Evolutionary conservation across 2,113 vertebrate genomes (phyloP).

Genomic region (Daubentonia madagascariensis): DNA sequence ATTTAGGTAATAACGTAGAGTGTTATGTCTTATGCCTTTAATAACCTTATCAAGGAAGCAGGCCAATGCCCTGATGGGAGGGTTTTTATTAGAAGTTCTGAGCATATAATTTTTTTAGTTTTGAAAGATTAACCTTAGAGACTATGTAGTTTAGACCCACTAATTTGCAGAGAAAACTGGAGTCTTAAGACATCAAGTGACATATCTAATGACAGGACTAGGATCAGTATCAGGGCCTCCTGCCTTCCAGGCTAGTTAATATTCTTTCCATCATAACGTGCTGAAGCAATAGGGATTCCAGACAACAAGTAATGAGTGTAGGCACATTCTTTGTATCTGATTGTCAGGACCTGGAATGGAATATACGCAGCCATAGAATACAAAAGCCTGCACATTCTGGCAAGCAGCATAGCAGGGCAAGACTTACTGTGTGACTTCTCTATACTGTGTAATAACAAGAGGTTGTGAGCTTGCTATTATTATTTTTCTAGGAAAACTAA

Average conservation of each 20-base stretch:
- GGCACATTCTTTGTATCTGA: background rate
- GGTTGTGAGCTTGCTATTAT: background rate
- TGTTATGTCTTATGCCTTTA: constrained; percentile 6
- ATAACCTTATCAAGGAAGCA: background rate
- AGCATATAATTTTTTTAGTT: background rate
- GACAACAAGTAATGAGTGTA: background rate
- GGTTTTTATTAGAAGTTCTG: constrained; percentile 36
- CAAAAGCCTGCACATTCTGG: background rate
- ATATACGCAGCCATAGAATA: background rate
- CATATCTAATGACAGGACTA: background rate
- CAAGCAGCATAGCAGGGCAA: background rate
- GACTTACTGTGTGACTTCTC: background rate
- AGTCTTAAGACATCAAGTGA: background rate
- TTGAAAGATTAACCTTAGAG: background rate
- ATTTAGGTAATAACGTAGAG: background rate
- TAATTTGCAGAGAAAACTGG: background rate
- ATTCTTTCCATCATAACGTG: background rate
- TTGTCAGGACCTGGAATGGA: background rate
- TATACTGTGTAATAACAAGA: background rate
- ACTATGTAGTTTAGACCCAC: background rate
- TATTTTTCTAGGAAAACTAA: background rate
- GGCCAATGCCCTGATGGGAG: background rate
- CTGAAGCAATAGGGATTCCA: background rate
- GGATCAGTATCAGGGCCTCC: background rate
- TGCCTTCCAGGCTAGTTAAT: background rate